These are phyloP conservation scores for Thereva nobilitata DNA, from an alignment of 2,888 invertebrate genomes.

Conservation along the genomic window DNA sequence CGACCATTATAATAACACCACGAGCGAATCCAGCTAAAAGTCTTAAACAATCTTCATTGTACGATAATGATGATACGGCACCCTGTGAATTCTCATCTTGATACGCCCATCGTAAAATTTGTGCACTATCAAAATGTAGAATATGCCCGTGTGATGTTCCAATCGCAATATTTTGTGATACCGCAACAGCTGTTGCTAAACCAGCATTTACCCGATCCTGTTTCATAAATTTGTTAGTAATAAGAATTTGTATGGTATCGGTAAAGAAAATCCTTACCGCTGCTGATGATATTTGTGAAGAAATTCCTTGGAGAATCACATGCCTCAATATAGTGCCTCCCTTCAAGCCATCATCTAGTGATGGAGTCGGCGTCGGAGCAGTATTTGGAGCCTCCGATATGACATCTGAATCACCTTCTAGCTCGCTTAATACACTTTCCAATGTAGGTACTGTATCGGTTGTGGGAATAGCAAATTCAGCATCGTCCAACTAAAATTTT, in stretches of 20 bases:
- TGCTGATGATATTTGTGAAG: conserved; percentile 85
- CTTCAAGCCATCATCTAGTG: conserved; percentile 52
- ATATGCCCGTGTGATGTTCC: conserved; percentile 94
- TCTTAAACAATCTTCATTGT: conserved; percentile 84
- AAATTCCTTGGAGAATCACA: conserved; percentile 83
- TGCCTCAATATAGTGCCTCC: conserved; percentile 74
- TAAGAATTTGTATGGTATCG: neutral
- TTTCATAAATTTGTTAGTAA: neutral
- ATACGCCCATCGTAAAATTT: conserved; percentile 88
- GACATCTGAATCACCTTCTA: conserved; percentile 68
- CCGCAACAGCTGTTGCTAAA: conserved; percentile 81
- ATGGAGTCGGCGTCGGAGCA: conserved; percentile 57
- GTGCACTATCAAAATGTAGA: conserved; percentile 82
- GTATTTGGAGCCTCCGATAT: conserved; percentile 53
- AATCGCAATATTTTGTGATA: conserved; percentile 80
- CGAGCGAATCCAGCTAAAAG: conserved; percentile 77
- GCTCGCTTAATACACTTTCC: conserved; percentile 80
- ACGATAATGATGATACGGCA: conserved; percentile 80
- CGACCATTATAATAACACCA: conserved; percentile 90
- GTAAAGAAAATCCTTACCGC: conserved; percentile 64
- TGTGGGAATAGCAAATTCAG: conserved; percentile 79
- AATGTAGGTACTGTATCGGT: conserved; percentile 75
- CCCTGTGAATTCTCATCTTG: conserved; percentile 68
- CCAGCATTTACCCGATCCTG: conserved; percentile 90
- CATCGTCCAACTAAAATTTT: conserved; percentile 75